Conservation (phyloP, 2,797 vertebrate genomes). For the Pelobates cultripes region DNA sequence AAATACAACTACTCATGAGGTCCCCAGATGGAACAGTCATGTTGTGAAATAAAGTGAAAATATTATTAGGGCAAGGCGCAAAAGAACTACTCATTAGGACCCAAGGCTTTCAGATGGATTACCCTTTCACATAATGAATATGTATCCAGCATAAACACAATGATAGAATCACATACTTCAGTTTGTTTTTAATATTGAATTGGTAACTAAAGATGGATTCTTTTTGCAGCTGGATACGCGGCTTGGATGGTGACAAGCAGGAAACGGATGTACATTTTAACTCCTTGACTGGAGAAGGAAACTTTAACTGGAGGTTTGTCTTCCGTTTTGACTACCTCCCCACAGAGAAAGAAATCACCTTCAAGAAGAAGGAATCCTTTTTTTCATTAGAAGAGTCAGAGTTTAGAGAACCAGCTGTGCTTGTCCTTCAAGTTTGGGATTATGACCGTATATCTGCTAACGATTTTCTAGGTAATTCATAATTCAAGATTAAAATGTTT, state of each 20-base stretch:
- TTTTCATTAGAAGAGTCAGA: slow-evolving; percentile 89
- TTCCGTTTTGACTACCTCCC: slow-evolving; percentile 91
- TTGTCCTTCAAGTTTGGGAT: slow-evolving; percentile 93
- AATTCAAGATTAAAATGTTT: too few relatives aligned
- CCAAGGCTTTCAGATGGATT: too few relatives aligned
- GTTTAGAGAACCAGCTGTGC: slow-evolving; percentile 84
- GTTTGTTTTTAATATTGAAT: too few relatives aligned
- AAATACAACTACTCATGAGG: too few relatives aligned
- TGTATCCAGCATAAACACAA: too few relatives aligned
- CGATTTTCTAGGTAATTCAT: slow-evolving; percentile 86
- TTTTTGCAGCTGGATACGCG: slow-evolving; percentile 88
- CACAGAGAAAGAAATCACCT: slow-evolving; percentile 88
- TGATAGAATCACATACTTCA: too few relatives aligned
- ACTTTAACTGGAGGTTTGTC: slow-evolving; percentile 95
- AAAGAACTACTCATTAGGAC: too few relatives aligned
- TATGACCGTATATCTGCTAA: slow-evolving; percentile 89
- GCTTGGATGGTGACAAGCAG: slow-evolving; percentile 90
- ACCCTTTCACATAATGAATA: too few relatives aligned
- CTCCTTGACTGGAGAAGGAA: slow-evolving; percentile 92
- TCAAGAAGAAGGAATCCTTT: slow-evolving; percentile 84
- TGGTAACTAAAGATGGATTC: neutral
- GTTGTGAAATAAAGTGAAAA: too few relatives aligned
- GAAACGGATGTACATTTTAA: slow-evolving; percentile 96
- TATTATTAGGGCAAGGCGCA: too few relatives aligned
- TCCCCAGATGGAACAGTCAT: too few relatives aligned